A percentile compares a stretch with the other conserved stretches of the same genome.
Evolutionary conservation across 2,797 vertebrate genomes (phyloP).

Genomic region (Gymnothorax reevesii): DNA sequence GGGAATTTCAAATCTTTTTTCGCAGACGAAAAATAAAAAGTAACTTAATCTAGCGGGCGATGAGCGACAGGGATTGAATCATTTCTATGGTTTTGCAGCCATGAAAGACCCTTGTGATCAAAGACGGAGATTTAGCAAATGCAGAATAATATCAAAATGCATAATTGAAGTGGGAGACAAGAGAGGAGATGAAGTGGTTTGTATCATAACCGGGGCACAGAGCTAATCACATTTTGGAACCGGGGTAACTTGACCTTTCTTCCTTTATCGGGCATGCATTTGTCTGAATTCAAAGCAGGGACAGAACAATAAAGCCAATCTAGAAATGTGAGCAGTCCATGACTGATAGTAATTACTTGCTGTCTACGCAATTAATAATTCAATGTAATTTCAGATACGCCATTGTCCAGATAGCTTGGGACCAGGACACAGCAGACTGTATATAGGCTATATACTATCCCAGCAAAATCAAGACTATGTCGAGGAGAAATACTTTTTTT

Average conservation of each 20-base stretch:
- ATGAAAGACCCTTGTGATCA: slow-evolving; percentile 73
- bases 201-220: slow-evolving; percentile 80
- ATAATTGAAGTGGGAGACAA: slow-evolving; percentile 78
- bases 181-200: slow-evolving; percentile 67
- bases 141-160: slow-evolving; percentile 70
- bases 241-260: slow-evolving; percentile 69
- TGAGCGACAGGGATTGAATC: slow-evolving; percentile 67
- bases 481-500: neutral
- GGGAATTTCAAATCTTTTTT: neutral
- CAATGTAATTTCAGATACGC: slow-evolving; percentile 90
- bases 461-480: neutral
- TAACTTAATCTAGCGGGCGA: slow-evolving; percentile 69
- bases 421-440: slow-evolving; percentile 1
- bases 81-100: slow-evolving; percentile 70
- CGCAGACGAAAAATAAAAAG: slow-evolving; percentile 52
- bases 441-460: neutral
- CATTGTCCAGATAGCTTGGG: slow-evolving; percentile 72
- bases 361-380: slow-evolving; percentile 91
- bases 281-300: slow-evolving; percentile 79
- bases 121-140: slow-evolving; percentile 71
- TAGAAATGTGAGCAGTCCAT: slow-evolving; percentile 84
- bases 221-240: slow-evolving; percentile 74
- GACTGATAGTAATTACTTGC: slow-evolving; percentile 84
- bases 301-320: slow-evolving; percentile 77
- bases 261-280: slow-evolving; percentile 77